Conservation (phyloP, 2,888 invertebrate species). For the Ormyrus nitidulus region DNA sequence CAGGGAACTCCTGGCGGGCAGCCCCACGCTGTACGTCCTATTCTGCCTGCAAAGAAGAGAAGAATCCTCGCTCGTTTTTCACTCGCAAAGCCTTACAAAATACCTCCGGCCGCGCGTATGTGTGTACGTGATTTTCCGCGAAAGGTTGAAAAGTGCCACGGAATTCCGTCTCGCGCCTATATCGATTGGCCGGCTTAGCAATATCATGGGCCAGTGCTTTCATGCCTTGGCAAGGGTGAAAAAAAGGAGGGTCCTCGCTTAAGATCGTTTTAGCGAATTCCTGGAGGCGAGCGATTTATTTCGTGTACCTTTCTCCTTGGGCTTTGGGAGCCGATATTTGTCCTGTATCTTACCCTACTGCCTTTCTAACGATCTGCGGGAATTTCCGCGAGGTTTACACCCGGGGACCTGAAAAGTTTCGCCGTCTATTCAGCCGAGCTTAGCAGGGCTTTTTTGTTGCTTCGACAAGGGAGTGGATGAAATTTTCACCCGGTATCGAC, state of each 20-base stretch:
- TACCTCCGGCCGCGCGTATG: neutral
- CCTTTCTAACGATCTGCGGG: conserved; percentile 9
- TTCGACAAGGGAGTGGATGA: neutral
- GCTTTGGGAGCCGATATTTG: no score
- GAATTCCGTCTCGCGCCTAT: conserved; percentile 44
- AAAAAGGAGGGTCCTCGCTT: conserved; percentile 10
- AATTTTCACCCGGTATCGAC: conserved; percentile 7
- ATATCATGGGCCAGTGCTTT: conserved; percentile 50
- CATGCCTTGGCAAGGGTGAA: neutral
- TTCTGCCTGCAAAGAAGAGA: conserved; percentile 64
- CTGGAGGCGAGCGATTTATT: conserved; percentile 27
- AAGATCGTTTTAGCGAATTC: conserved; percentile 5
- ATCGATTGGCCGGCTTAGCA: conserved; percentile 43
- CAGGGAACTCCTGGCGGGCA: conserved; percentile 68
- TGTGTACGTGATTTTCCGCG: neutral
- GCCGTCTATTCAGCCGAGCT: neutral
- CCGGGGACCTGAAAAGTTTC: neutral
- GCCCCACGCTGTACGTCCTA: conserved; percentile 71
- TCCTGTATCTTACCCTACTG: no score
- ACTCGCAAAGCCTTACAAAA: neutral
- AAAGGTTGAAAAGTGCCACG: conserved; percentile 14
- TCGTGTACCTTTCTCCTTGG: neutral
- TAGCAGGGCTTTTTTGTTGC: neutral
- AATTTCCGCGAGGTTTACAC: conserved; percentile 4
- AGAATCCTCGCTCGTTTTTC: conserved; percentile 20